Percentiles rank a stretch among this genome's conserved stretches.
These are phyloP conservation scores for Busseola fusca DNA, from an alignment of 2,888 invertebrate genomes.

Conservation along the genomic window DNA sequence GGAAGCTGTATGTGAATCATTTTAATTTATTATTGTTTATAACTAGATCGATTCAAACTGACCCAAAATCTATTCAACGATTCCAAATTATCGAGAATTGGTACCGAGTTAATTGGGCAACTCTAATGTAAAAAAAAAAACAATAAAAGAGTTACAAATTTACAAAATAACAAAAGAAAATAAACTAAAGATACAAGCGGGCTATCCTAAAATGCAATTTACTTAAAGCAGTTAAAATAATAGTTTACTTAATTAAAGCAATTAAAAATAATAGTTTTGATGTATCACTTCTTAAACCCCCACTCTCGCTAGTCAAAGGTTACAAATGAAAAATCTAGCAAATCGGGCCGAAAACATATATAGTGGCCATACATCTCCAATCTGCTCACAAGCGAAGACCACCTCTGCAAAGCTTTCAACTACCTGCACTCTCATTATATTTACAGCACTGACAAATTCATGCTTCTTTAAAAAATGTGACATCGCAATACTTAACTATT, in stretches of 20 bases:
- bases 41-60: constrained; percentile 70
- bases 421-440: constrained; percentile 69
- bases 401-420: constrained; percentile 69
- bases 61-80: constrained; percentile 76
- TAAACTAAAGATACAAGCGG: constrained; percentile 82
- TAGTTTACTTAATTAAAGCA: constrained; percentile 78
- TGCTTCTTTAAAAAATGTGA: constrained; percentile 61
- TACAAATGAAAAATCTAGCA: constrained; percentile 81
- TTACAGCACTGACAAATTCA: constrained; percentile 74
- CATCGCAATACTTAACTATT: constrained; percentile 65
- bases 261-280: constrained; percentile 67
- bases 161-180: constrained; percentile 86
- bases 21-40: constrained; percentile 67
- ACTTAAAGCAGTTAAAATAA: constrained; percentile 82
- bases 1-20: constrained; percentile 70
- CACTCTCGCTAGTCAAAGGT: constrained; percentile 66
- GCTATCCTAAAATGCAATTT: constrained; percentile 81
- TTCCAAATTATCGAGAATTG: constrained; percentile 73
- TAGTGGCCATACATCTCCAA: constrained; percentile 83
- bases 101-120: constrained; percentile 82
- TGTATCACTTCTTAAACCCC: constrained; percentile 82
- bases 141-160: constrained; percentile 83
- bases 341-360: constrained; percentile 89
- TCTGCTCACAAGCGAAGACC: constrained; percentile 66
- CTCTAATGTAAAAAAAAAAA: constrained; percentile 70